These are phyloP conservation scores for Flexamia atlantica DNA, from an alignment of 2,888 invertebrate genomes.

Conservation along the genomic window DNA sequence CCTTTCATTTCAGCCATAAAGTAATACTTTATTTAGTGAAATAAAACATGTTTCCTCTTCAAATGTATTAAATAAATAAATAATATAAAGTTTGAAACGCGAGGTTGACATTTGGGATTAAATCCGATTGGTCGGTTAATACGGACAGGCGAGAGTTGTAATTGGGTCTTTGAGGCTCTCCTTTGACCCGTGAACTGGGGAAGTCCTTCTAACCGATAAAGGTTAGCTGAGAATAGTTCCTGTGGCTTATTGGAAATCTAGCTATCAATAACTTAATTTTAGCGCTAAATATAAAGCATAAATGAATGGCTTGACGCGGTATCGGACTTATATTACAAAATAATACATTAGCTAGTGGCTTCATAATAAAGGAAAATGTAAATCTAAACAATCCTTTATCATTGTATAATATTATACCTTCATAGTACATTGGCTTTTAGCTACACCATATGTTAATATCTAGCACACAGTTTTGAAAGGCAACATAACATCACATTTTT, in stretches of 20 bases:
- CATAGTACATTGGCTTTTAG: too few relatives aligned
- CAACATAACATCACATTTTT: too few relatives aligned
- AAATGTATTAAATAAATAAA: neutral
- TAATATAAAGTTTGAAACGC: neutral
- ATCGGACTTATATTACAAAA: too few relatives aligned
- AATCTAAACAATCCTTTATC: too few relatives aligned
- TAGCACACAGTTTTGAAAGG: too few relatives aligned
- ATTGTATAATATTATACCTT: too few relatives aligned
- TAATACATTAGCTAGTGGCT: too few relatives aligned
- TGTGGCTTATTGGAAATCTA: neutral
- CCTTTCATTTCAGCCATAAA: neutral
- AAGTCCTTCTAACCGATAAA: neutral
- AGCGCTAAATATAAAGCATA: too few relatives aligned
- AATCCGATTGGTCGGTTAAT: neutral
- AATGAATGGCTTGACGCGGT: too few relatives aligned
- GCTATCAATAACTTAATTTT: too few relatives aligned
- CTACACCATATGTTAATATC: too few relatives aligned
- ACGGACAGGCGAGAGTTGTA: neutral
- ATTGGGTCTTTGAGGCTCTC: conserved; percentile 16
- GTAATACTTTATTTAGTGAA: neutral
- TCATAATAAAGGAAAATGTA: too few relatives aligned
- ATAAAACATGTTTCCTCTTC: neutral
- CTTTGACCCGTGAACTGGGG: neutral
- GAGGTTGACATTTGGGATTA: neutral
- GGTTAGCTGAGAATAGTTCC: neutral